These are phyloP conservation scores for Perccottus glenii DNA, from an alignment of 2,113 vertebrate genomes.

Conservation along the genomic window DNA sequence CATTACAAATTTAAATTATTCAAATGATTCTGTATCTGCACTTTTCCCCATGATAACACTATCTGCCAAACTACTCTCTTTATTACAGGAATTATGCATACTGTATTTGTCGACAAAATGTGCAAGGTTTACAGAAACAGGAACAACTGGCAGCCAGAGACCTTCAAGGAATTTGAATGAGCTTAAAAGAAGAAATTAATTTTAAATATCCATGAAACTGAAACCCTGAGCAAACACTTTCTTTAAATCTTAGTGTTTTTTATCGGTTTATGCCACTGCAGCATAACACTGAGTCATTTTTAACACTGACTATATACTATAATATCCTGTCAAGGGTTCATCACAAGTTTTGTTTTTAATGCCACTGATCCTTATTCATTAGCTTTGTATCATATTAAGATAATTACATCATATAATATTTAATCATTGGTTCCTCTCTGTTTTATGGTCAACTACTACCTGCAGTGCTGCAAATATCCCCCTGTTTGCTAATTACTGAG, in stretches of 20 bases:
- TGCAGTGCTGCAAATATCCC: neutral
- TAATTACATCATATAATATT: neutral
- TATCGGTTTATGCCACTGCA: conserved; percentile 7
- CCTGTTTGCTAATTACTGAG: too few relatives aligned
- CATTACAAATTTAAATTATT: neutral
- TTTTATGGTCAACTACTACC: conserved; percentile 6
- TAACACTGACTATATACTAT: too few relatives aligned
- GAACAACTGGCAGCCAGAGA: conserved; percentile 10
- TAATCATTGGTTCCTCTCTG: conserved; percentile 1
- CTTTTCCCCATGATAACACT: neutral
- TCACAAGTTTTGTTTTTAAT: neutral
- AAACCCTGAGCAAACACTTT: conserved; percentile 21
- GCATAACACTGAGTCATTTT: too few relatives aligned
- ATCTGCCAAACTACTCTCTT: conserved; percentile 22
- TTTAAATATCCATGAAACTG: conserved; percentile 8
- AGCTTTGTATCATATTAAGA: neutral
- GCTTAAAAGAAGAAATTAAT: conserved; percentile 12
- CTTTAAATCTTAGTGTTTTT: neutral
- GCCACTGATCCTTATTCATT: neutral
- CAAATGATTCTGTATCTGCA: too few relatives aligned
- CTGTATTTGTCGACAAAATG: too few relatives aligned
- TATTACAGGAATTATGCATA: conserved; percentile 24
- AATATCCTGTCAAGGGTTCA: too few relatives aligned
- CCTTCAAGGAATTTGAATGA: conserved; percentile 31
- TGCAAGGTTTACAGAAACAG: conserved; percentile 26